Percentiles rank a stretch among this genome's conserved stretches.
These are phyloP conservation scores for Verasper variegatus DNA, from an alignment of 2,113 vertebrate genomes.

Conservation along the genomic window DNA sequence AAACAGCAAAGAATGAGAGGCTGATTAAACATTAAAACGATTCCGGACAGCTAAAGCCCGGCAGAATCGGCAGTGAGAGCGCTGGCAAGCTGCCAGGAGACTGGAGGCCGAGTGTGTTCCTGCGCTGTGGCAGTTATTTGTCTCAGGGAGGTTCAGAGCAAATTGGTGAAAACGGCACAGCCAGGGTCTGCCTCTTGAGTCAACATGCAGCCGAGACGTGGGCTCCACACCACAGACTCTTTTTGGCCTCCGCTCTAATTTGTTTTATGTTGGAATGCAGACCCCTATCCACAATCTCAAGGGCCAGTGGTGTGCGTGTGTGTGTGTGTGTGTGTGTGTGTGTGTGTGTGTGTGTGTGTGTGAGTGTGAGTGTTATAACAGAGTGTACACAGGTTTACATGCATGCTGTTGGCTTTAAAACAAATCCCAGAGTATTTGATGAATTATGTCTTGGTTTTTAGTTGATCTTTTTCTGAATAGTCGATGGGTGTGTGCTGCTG, in stretches of 20 bases:
- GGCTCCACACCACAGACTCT: slow-evolving; percentile 55
- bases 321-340: too few species aligned
- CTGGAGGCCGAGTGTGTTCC: slow-evolving; percentile 54
- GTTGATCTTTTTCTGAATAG: background rate
- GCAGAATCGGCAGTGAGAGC: slow-evolving; percentile 48
- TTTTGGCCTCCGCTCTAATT: slow-evolving; percentile 47
- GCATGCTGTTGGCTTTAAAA: background rate
- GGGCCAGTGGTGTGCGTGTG: slow-evolving; percentile 13
- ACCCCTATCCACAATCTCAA: slow-evolving; percentile 23
- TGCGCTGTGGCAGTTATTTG: slow-evolving; percentile 74
- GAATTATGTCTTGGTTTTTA: background rate
- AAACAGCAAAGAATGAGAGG: slow-evolving; percentile 8
- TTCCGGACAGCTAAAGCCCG: slow-evolving; percentile 34
- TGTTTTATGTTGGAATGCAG: slow-evolving; percentile 63
- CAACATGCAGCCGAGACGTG: slow-evolving; percentile 63
- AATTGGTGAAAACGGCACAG: slow-evolving; percentile 76
- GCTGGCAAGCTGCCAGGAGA: slow-evolving; percentile 67
- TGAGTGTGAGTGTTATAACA: background rate
- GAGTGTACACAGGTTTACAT: slow-evolving; percentile 10
- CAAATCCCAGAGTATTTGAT: background rate
- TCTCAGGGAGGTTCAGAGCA: slow-evolving; percentile 72
- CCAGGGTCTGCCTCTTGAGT: slow-evolving; percentile 67
- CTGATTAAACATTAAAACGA: background rate
- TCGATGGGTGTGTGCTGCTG: slow-evolving; percentile 26
- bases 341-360: too few species aligned